Conservation (phyloP, 1,140 invertebrate species). For the Cryptotermes secundus region DNA sequence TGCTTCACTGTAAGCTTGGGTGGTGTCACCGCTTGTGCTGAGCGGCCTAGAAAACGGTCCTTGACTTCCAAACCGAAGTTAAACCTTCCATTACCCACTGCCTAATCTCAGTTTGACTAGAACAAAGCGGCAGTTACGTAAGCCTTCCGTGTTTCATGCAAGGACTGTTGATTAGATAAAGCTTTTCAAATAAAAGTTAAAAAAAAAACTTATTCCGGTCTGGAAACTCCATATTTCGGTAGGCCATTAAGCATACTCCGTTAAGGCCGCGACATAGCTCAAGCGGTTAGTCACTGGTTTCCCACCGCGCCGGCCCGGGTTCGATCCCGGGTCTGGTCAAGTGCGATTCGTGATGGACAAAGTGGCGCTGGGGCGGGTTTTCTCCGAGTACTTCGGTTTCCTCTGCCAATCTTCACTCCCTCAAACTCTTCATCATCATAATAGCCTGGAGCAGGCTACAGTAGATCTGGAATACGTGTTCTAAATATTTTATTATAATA, state of each 20-base stretch:
- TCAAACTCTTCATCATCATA: too few species aligned
- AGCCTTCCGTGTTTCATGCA: background rate
- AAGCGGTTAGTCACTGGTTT: too few species aligned
- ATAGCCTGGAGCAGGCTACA: too few species aligned
- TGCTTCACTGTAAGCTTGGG: background rate
- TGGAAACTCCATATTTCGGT: background rate
- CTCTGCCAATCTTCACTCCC: too few species aligned
- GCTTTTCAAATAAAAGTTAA: background rate
- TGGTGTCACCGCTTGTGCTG: background rate
- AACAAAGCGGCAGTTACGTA: background rate
- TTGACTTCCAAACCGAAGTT: constrained; percentile 1
- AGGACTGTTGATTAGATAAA: background rate
- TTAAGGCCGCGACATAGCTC: too few species aligned
- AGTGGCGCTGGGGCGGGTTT: too few species aligned
- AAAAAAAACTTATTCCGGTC: background rate
- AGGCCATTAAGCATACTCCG: background rate
- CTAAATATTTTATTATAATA: too few species aligned
- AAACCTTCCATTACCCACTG: background rate
- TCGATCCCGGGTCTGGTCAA: too few species aligned
- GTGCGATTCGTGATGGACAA: too few species aligned
- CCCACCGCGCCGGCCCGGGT: too few species aligned
- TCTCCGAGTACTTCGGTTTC: too few species aligned
- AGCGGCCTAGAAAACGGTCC: background rate
- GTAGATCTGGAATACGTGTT: too few species aligned
- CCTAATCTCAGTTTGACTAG: background rate